Evolutionary conservation across 2,888 invertebrate genomes (phyloP).

Genomic region (Pandemis corylana): DNA sequence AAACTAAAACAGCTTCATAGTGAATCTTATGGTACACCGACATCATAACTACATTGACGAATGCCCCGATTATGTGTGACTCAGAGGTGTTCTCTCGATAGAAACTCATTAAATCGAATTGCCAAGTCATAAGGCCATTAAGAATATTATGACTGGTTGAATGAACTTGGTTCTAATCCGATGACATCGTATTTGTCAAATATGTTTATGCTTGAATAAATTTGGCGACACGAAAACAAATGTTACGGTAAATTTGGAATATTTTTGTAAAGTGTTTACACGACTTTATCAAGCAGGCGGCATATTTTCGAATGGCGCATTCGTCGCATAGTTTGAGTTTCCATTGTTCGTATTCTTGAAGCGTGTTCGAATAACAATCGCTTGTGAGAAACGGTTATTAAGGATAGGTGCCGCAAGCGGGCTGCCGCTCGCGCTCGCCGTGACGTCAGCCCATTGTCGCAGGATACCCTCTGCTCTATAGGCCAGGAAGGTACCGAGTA

Average conservation of each 20-base stretch:
- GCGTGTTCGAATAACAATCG: slow-evolving; percentile 44
- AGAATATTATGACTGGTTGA: slow-evolving; percentile 29
- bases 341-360: slow-evolving; percentile 53
- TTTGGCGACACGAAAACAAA: slow-evolving; percentile 22
- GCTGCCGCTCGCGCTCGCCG: slow-evolving; percentile 1
- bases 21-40: background rate
- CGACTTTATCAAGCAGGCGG: slow-evolving; percentile 28
- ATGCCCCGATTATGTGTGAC: slow-evolving; percentile 31
- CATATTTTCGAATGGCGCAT: slow-evolving; percentile 26
- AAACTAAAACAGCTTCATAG: slow-evolving; percentile 1
- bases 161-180: slow-evolving; percentile 27
- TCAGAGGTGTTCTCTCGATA: slow-evolving; percentile 23
- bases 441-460: slow-evolving; percentile 42
- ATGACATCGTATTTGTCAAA: slow-evolving; percentile 14
- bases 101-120: slow-evolving; percentile 34
- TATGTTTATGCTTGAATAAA: slow-evolving; percentile 1
- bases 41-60: slow-evolving; percentile 17
- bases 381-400: slow-evolving; percentile 40
- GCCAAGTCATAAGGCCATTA: slow-evolving; percentile 30
- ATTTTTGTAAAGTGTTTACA: slow-evolving; percentile 18
- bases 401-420: slow-evolving; percentile 38
- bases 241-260: slow-evolving; percentile 20
- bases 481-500: slow-evolving; percentile 15
- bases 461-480: slow-evolving; percentile 31
- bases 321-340: slow-evolving; percentile 36